These are phyloP conservation scores for Sthenelais limicola DNA, from an alignment of 2,888 invertebrate species.

Conservation along the genomic window DNA sequence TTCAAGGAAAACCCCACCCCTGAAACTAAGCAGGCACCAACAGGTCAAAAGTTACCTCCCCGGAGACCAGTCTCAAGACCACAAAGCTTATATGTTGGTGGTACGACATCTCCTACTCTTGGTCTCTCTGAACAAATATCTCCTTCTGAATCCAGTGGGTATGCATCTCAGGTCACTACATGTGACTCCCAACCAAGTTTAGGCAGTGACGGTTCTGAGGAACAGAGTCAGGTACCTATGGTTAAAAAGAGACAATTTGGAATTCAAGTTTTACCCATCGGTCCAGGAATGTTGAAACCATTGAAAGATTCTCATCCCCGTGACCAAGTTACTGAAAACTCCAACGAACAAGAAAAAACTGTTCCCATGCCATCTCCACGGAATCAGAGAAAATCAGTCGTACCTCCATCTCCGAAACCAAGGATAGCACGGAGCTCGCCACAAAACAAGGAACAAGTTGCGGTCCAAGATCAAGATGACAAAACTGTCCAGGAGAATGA, in stretches of 20 bases:
- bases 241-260: neutral
- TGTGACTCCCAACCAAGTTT: slow-evolving; percentile 19
- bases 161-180: slow-evolving; percentile 3
- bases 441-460: neutral
- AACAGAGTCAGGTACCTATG: neutral
- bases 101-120: too few species aligned
- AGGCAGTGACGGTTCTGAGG: neutral
- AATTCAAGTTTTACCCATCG: slow-evolving; percentile 35
- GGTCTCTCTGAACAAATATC: neutral
- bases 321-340: too few species aligned
- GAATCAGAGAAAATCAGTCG: neutral
- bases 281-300: slow-evolving; percentile 15
- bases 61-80: slow-evolving; percentile 11
- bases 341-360: too few species aligned
- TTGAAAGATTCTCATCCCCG: too few species aligned
- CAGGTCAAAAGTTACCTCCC: neutral
- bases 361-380: slow-evolving; percentile 4
- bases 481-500: neutral
- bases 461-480: neutral
- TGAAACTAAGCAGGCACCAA: too few species aligned
- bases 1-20: too few species aligned
- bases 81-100: slow-evolving; percentile 6
- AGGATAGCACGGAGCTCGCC: neutral
- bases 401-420: slow-evolving; percentile 5
- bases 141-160: slow-evolving; percentile 29